phyloP scores from a whole-genome alignment of 2,113 vertebrate genomes.

The Dipodomys ordii region DNA sequence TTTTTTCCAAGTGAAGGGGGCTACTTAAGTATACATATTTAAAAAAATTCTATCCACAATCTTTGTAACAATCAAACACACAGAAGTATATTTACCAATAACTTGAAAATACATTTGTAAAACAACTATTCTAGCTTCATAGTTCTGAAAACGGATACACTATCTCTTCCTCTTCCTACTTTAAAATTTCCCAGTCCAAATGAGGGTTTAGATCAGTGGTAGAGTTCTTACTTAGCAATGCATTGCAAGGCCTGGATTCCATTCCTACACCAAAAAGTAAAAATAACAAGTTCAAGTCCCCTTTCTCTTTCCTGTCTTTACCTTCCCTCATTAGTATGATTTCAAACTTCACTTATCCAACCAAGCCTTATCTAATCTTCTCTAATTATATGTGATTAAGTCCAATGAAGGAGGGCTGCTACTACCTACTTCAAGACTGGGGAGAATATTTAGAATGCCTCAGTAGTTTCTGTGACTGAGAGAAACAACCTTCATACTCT shows the following conservation, averaged over 20 bases:
- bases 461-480: background rate
- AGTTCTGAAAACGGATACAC: background rate
- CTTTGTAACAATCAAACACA: background rate
- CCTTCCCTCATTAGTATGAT: constrained; percentile 11
- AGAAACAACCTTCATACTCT: background rate
- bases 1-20: constrained; percentile 6
- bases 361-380: background rate
- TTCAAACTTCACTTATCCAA: constrained; percentile 51
- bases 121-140: constrained; percentile 17
- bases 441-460: background rate
- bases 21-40: background rate
- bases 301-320: background rate
- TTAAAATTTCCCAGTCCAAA: constrained; percentile 12
- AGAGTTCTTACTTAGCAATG: background rate
- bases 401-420: background rate
- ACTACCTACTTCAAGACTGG: background rate
- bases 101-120: background rate
- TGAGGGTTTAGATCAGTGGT: no score
- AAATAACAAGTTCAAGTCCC: background rate
- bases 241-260: background rate
- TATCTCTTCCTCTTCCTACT: background rate
- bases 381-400: background rate
- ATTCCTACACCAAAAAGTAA: background rate
- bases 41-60: background rate
- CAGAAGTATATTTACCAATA: background rate